phyloP scores from a whole-genome alignment of 1,140 invertebrate species.

The Anastatus disparis region DNA sequence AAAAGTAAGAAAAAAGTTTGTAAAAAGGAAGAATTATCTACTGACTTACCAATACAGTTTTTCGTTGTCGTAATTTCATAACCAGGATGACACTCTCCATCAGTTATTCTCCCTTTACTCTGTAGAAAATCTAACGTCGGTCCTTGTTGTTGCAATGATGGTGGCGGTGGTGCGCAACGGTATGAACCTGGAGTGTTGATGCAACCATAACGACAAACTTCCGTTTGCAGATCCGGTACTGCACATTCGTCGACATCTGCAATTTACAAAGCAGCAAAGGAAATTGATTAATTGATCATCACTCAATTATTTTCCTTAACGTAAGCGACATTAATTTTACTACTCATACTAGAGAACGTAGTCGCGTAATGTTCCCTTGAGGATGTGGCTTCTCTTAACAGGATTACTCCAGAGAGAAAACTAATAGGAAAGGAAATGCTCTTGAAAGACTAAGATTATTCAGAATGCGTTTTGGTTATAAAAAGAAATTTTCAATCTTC shows the following conservation, averaged over 20 bases:
- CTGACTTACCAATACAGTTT: slow-evolving; percentile 21
- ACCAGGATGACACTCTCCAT: slow-evolving; percentile 8
- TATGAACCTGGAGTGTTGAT: slow-evolving; percentile 69
- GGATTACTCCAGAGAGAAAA: no score
- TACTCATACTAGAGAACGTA: no score
- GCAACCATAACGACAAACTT: slow-evolving; percentile 65
- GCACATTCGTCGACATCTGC: slow-evolving; percentile 74
- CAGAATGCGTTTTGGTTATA: no score
- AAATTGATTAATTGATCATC: slow-evolving; percentile 13
- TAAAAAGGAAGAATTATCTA: not conserved
- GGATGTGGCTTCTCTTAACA: not conserved
- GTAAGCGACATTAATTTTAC: not conserved
- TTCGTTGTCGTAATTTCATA: not conserved
- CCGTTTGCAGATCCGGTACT: slow-evolving; percentile 63
- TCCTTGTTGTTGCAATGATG: not conserved
- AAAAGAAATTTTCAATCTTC: no score
- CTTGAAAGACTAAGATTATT: no score
- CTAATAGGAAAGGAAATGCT: no score
- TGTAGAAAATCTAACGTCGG: not conserved
- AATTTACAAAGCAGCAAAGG: not conserved
- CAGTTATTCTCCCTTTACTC: not conserved
- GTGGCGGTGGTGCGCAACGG: slow-evolving; percentile 48
- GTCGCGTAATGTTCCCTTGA: not conserved
- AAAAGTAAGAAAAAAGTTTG: no score
- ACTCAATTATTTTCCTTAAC: not conserved